Evolutionary conservation across 2,797 vertebrate genomes (phyloP), one percentile per base, ranked within the genome.

Genomic region (Epinephelus malabaricus): DNA sequence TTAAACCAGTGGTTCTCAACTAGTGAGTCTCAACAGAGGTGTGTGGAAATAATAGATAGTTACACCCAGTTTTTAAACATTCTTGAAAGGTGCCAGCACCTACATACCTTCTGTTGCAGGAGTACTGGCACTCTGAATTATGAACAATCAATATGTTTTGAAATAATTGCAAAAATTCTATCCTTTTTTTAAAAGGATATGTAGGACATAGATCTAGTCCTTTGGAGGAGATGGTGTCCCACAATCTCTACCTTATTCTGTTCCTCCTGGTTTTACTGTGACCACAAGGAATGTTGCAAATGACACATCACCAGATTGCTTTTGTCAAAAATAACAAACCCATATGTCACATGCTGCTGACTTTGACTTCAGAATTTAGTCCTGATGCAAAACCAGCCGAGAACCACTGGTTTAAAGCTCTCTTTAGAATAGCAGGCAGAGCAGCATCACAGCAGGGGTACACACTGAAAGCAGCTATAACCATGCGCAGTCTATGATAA

Each of bases 1-100:
- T 89, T 83, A 65, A 85, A 83, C 76, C 74, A 71, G 83, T 45
- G 68, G 79, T 82, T 92, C 83, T 87, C 72, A 79, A 64, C 56
- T 38, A 54, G 76, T 62, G 56, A 73, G 43, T 68, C 43, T 23
- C 49, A 8, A 25, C 14, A 1, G 14, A 73, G 18, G 72, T 49
- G 58, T 59, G 18, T 72, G 53, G 4, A 74, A 51, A 77, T 19
- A 30, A 45, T 18, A 13, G 0, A 54, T 62, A 45, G 15, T 62
- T 30, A 15, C 54, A 71, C 6, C 11, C 19, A 50, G 5, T 69
- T 84, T 71, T 47, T 9, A n/a, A 30, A 0, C 34, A 34, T 69
- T 73, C 55, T 56, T 83, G 17, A 73, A 86, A 74, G 50, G 56
- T 91, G 76, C 86, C 81, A 77, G 84, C 86, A 89, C 76, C 82